phyloP scores from a whole-genome alignment of 2,888 invertebrate genomes.

The Drosophila neotestacea region DNA sequence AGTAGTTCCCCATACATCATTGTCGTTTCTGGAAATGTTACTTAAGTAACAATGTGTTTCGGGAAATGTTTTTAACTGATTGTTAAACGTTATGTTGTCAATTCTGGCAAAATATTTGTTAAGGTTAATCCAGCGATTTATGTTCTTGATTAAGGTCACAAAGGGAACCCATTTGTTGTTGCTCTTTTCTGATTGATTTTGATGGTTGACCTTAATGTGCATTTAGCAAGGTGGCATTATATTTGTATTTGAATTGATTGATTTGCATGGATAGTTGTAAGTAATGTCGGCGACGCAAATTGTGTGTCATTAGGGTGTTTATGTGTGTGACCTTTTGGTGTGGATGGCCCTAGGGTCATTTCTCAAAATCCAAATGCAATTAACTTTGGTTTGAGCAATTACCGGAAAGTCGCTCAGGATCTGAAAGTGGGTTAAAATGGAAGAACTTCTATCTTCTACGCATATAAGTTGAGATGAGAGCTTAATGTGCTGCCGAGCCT shows the following conservation, averaged over 20 bases:
- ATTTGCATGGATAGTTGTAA: constrained; percentile 14
- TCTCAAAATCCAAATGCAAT: constrained; percentile 44
- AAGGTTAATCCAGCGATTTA: constrained; percentile 21
- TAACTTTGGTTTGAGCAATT: constrained; percentile 33
- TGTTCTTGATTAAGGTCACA: constrained; percentile 19
- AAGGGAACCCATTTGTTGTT: constrained; percentile 7
- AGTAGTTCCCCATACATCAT: too few relatives aligned
- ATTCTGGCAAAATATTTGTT: constrained; percentile 4
- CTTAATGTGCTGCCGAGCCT: constrained; percentile 66
- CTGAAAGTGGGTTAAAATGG: constrained; percentile 22
- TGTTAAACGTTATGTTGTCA: constrained; percentile 8
- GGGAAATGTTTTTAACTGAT: constrained; percentile 13
- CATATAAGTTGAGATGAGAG: constrained; percentile 44
- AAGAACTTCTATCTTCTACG: constrained; percentile 7
- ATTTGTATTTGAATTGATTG: constrained; percentile 17
- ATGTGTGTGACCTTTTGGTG: constrained; percentile 1
- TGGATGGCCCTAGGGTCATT: constrained; percentile 16
- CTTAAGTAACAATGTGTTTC: too few relatives aligned
- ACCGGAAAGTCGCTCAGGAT: constrained; percentile 7
- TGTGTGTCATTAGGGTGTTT: constrained; percentile 6
- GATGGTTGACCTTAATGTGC: constrained; percentile 24
- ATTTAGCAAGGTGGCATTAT: constrained; percentile 1
- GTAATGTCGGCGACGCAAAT: constrained; percentile 6
- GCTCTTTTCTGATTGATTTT: constrained; percentile 38
- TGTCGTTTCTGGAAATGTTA: not conserved